Base-by-base conservation (phyloP, 1,140 invertebrate species). In the Drosophila lacteicornis region DNA sequence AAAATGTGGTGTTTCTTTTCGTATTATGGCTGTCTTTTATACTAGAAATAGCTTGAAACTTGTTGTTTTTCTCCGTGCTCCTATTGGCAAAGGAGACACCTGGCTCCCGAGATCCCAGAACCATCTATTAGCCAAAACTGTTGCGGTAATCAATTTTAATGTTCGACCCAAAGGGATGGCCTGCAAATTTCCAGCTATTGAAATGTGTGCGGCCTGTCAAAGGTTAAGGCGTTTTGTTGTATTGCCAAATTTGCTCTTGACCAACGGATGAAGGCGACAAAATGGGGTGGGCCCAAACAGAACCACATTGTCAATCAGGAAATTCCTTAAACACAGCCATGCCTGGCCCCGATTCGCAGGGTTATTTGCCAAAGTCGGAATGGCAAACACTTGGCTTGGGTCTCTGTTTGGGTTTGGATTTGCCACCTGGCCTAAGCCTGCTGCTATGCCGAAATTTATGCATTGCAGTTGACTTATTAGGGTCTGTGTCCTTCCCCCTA, bases 381-480 rank as follows among this genome's bases (percentile, higher is more conserved):
- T 61, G 59, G 73, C 82, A 84, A 85, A 85, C 82, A 84, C 82
- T 84, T 75, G 82, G 75, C 56, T 51, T 51, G 30, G 30, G 47
- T 43, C 56, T 57, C 51, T 56, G 36, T 69, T 71, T 73, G 69
- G 67, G 69, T 67, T 67, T 42, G 45, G 66, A 65, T 30, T 50
- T 73, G 46, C 67, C 69, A 73, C 53, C 69, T 71, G 67, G 38
- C 13, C 69, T 13, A 71, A 33, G 45, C 53, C 67, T n/a, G 68
- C 27, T 60, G 53, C 69, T 78, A 59, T 43, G 38, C 33, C 73
- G 4, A 85, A 85, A 85, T 85, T 85, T 85, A 85, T 85, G 82
- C 82, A 85, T 85, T 85, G 79, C 79, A 79, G 82, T 85, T 85
- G 82, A 85, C 82, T 85, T 85, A 85, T 85, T 85, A 86, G 82